Percentiles rank a stretch among this genome's conserved stretches.
Conservation (phyloP, 2,888 invertebrate genomes). For the Lithosia quadra region DNA sequence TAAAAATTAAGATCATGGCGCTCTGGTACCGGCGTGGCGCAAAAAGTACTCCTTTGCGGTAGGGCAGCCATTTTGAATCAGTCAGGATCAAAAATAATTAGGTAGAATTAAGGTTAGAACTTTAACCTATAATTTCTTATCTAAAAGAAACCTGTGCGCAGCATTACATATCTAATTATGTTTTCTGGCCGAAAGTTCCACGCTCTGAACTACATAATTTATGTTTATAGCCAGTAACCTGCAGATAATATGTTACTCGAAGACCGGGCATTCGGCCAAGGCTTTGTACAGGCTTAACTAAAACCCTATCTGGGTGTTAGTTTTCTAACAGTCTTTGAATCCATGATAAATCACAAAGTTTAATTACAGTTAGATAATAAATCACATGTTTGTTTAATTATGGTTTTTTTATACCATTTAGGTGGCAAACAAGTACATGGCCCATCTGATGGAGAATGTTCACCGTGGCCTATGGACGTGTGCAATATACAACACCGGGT, state of each 20-base stretch:
- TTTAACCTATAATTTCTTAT: too few relatives aligned
- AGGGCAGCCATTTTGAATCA: too few relatives aligned
- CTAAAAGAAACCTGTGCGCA: background rate
- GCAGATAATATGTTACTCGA: slow-evolving; percentile 41
- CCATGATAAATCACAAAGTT: background rate
- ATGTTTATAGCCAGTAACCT: slow-evolving; percentile 25
- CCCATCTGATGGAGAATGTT: too few relatives aligned
- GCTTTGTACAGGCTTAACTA: slow-evolving; percentile 44
- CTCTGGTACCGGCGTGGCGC: too few relatives aligned
- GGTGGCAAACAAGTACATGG: too few relatives aligned
- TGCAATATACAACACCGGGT: too few relatives aligned
- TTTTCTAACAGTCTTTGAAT: background rate
- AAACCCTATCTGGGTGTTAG: slow-evolving; percentile 15
- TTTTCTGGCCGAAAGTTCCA: slow-evolving; percentile 13
- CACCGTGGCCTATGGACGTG: too few relatives aligned
- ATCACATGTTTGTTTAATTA: background rate
- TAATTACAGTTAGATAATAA: background rate
- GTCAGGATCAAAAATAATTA: too few relatives aligned
- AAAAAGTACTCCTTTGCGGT: too few relatives aligned
- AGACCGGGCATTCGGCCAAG: slow-evolving; percentile 43
- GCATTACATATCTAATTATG: background rate
- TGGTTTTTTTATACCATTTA: too few relatives aligned
- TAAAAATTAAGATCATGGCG: too few relatives aligned
- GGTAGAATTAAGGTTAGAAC: too few relatives aligned
- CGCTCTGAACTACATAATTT: slow-evolving; percentile 16